Evolutionary conservation across 37 sponge, comb jelly and placozoan species (phyloP).

Genomic region (Crambe crambe): DNA sequence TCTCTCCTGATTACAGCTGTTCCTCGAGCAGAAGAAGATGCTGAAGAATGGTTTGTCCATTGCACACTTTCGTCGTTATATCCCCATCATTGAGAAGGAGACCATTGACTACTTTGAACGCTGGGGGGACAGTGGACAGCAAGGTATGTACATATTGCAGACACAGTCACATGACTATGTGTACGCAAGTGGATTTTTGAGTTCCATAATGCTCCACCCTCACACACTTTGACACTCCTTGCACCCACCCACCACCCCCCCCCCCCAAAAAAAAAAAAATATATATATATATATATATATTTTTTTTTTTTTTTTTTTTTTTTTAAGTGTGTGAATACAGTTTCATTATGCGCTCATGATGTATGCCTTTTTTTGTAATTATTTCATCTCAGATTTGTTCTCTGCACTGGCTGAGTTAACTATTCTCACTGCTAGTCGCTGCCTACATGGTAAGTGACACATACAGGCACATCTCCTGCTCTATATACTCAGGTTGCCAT

Average conservation of each 20-base stretch:
- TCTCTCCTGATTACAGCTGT: constrained; percentile 68
- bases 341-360: no score
- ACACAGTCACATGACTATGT: background rate
- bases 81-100: constrained; percentile 79
- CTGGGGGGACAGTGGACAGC: constrained; percentile 72
- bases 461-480: no score
- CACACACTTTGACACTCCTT: no score
- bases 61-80: constrained; percentile 72
- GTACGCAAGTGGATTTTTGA: background rate
- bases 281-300: no score
- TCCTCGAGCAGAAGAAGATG: constrained; percentile 92
- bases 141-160: constrained; percentile 34
- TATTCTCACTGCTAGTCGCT: constrained; percentile 84
- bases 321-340: no score
- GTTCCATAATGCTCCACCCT: no score
- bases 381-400: constrained; percentile 85
- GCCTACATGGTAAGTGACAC: constrained; percentile 81
- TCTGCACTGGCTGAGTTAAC: constrained; percentile 81
- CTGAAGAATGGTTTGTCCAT: constrained; percentile 80
- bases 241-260: no score
- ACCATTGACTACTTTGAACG: constrained; percentile 70
- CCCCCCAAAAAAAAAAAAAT: no score
- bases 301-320: no score
- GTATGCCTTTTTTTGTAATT: no score
- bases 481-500: no score